These are phyloP conservation scores for Heterohyrax brucei DNA, from an alignment of 2,797 vertebrate genomes.

Conservation along the genomic window DNA sequence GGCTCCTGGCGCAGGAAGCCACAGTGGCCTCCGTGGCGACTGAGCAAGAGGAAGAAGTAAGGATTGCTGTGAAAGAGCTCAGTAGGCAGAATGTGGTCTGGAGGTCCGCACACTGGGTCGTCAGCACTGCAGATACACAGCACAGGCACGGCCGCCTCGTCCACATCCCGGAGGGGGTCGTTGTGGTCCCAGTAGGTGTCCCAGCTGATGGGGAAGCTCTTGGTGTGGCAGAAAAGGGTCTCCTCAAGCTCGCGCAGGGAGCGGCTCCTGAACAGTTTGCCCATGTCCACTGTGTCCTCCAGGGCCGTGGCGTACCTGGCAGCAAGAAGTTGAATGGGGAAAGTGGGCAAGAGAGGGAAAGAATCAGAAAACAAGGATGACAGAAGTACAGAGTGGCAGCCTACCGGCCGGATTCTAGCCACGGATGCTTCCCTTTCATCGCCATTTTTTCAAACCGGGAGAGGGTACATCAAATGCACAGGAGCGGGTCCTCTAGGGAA, in stretches of 20 bases:
- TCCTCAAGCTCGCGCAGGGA: slow-evolving; percentile 94
- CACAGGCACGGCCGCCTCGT: slow-evolving; percentile 95
- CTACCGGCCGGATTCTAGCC: not conserved
- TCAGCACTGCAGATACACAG: slow-evolving; percentile 94
- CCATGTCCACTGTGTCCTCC: slow-evolving; percentile 90
- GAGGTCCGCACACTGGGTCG: slow-evolving; percentile 93
- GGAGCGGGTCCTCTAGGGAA: slow-evolving; percentile 26
- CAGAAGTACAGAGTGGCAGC: not conserved
- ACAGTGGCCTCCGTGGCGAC: slow-evolving; percentile 94
- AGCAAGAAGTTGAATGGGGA: not conserved
- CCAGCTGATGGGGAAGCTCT: slow-evolving; percentile 90
- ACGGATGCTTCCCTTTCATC: not conserved
- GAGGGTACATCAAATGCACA: not conserved
- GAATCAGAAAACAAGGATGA: slow-evolving; percentile 24
- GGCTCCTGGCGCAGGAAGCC: slow-evolving; percentile 89
- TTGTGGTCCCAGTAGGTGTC: slow-evolving; percentile 95
- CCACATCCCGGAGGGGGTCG: slow-evolving; percentile 95
- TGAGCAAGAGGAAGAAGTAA: slow-evolving; percentile 94
- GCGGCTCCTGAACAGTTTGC: slow-evolving; percentile 89
- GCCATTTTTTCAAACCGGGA: slow-evolving; percentile 31
- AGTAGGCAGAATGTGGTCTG: slow-evolving; percentile 89
- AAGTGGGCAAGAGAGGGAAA: not conserved
- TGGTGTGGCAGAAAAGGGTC: slow-evolving; percentile 92
- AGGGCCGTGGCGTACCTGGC: slow-evolving; percentile 92
- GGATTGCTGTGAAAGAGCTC: slow-evolving; percentile 94